Percentiles rank a stretch among this genome's conserved stretches.
These are phyloP conservation scores for Myotis daubentonii DNA, from an alignment of 2,797 vertebrate species.

Conservation along the genomic window DNA sequence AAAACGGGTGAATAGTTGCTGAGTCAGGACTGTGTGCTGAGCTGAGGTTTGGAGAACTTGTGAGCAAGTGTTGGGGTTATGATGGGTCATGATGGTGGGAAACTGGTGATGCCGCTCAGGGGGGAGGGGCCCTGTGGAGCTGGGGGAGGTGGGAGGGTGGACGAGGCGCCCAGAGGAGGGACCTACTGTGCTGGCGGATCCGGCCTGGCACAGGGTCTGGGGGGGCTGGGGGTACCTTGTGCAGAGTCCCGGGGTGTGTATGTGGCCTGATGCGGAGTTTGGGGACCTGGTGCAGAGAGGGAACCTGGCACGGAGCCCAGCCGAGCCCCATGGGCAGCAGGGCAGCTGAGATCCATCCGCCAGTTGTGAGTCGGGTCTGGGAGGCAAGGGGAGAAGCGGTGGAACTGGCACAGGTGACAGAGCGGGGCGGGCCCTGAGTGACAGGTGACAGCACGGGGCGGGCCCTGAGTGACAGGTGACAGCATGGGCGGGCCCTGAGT, in stretches of 20 bases:
- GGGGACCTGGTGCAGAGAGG: too few relatives aligned
- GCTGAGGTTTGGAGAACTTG: background rate
- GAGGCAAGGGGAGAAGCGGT: too few relatives aligned
- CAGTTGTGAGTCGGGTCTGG: background rate
- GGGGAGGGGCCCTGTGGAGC: background rate
- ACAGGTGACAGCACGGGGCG: rapidly evolving
- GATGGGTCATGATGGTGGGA: background rate
- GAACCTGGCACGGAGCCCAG: too few relatives aligned
- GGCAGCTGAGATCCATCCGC: background rate
- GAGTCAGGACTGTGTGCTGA: background rate
- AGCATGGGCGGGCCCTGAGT: too few relatives aligned
- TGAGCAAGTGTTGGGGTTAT: background rate
- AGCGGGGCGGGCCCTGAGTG: too few relatives aligned
- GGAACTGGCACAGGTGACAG: background rate
- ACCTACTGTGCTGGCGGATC: too few relatives aligned
- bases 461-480: too few relatives aligned
- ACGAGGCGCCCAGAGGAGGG: background rate
- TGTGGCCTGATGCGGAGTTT: too few relatives aligned
- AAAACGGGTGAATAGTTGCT: background rate
- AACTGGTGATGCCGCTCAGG: background rate
- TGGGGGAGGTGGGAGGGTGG: background rate
- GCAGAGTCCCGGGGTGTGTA: too few relatives aligned
- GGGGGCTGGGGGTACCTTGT: too few relatives aligned
- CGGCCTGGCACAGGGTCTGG: too few relatives aligned
- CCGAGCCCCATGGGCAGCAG: background rate